Conservation (phyloP, 2,888 invertebrate species). For the Parnassius orleans region DNA sequence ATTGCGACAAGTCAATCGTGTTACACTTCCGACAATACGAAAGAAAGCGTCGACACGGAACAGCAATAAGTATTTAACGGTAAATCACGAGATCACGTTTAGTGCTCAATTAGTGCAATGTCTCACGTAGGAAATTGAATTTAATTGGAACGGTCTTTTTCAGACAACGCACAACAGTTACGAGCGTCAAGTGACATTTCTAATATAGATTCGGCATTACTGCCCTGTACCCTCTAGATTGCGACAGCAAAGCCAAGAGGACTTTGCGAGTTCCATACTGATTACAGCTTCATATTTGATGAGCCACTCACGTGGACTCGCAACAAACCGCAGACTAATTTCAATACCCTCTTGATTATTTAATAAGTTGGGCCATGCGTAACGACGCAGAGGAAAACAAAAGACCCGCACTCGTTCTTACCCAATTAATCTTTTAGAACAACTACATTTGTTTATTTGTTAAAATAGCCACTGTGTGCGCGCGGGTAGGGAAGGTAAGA, state of each 20-base stretch:
- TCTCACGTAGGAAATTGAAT: conserved; percentile 5
- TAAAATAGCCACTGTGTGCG: conserved; percentile 24
- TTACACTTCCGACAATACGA: conserved; percentile 58
- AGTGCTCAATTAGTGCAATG: conserved; percentile 2
- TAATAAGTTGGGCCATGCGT: conserved; percentile 39
- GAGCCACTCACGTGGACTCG: conserved; percentile 66
- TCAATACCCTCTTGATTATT: conserved; percentile 67
- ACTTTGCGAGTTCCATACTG: conserved; percentile 64
- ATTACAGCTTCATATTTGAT: conserved; percentile 78
- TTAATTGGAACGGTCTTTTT: not conserved
- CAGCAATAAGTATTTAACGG: conserved; percentile 31
- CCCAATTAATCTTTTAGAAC: conserved; percentile 34
- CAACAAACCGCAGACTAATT: conserved; percentile 67
- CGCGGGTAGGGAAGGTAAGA: conserved; percentile 29
- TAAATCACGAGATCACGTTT: conserved; percentile 27
- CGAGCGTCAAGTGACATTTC: conserved; percentile 5
- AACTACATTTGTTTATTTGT: conserved; percentile 27
- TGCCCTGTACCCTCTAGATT: conserved; percentile 27
- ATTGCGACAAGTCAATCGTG: conserved; percentile 61
- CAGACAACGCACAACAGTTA: not conserved
- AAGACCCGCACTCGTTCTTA: conserved; percentile 29
- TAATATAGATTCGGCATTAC: conserved; percentile 15
- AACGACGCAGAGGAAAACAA: conserved; percentile 35
- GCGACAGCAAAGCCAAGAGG: conserved; percentile 54
- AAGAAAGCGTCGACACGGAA: conserved; percentile 41